phyloP scores from a whole-genome alignment of 2,113 vertebrate species.

The Leptodactylus fuscus region DNA sequence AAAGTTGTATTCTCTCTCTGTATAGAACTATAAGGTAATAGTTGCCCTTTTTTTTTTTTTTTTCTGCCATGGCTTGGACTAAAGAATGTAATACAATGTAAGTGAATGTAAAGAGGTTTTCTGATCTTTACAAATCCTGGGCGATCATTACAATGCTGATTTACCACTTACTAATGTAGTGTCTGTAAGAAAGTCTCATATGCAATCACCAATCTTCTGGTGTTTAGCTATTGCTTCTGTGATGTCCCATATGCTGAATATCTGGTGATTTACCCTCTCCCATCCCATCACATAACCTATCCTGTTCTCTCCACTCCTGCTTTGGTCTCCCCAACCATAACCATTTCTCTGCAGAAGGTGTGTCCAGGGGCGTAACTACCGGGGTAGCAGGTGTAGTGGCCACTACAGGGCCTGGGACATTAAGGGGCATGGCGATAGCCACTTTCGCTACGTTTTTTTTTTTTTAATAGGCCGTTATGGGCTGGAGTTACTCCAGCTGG shows the following conservation, averaged over 20 bases:
- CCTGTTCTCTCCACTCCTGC: too few species aligned
- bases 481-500: too few species aligned
- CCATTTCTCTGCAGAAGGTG: too few species aligned
- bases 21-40: neutral
- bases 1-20: neutral
- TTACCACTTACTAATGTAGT: neutral
- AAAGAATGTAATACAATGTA: neutral
- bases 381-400: too few species aligned
- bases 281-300: too few species aligned
- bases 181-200: neutral
- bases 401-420: too few species aligned
- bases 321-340: too few species aligned
- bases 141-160: neutral
- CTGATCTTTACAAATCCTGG: neutral
- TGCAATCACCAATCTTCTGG: neutral
- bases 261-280: neutral
- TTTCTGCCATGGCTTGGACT: neutral
- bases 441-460: too few species aligned
- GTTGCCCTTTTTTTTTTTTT: neutral
- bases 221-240: neutral
- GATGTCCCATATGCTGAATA: neutral
- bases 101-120: neutral
- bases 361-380: too few species aligned
- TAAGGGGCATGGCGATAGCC: too few species aligned
- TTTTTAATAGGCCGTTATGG: too few species aligned